Base-by-base conservation (phyloP, 2,888 invertebrate species). In the Brachynemurus nebulosus region DNA sequence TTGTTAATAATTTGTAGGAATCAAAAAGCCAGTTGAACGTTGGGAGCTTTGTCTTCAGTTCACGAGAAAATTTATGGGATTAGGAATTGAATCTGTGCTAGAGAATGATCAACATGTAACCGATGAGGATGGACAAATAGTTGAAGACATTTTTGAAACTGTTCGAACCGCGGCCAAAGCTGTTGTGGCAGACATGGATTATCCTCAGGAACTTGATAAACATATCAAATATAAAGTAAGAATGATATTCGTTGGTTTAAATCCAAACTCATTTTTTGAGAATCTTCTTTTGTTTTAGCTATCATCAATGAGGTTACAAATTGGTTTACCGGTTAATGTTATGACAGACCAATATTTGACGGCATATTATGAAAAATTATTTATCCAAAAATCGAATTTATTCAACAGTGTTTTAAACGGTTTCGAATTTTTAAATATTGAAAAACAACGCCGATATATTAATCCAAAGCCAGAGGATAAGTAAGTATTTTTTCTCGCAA, bases 1-100 rank as follows among this genome's bases (percentile, higher is more conserved):
- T 14, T 40, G 25, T 27, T 20, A 7, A 8, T 21, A 8, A 6
- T 44, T 55, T 53, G 44, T 41, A 61, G 61, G 61, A n/a, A 50
- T 56, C 18, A 52, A 50, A 23, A 46, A 52, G 39, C 54, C 57
- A 9, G 41, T 51, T 19, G 55, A 62, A 46, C 57, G 71, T 38
- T 73, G 72, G 72, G 71, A 72, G 56, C 62, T 66, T 51, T 74
- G 74, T 52, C 55, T 68, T 5, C 57, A 61, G 46, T 60, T 69
- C 20, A 58, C 68, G 1, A 60, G 65, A 40, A 61, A 62, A 42
- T 66, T 65, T 51, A 69, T 72, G 61, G 66, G 67, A 4, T 60
- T 68, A 42, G 71, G 67, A 2, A 52, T 68, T 40, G 63, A 69
- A 39, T 60, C 65, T 9, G 54, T 67, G 25, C 57, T 67, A 19